phyloP scores from a whole-genome alignment of 2,888 invertebrate genomes.

The Brenthis ino region DNA sequence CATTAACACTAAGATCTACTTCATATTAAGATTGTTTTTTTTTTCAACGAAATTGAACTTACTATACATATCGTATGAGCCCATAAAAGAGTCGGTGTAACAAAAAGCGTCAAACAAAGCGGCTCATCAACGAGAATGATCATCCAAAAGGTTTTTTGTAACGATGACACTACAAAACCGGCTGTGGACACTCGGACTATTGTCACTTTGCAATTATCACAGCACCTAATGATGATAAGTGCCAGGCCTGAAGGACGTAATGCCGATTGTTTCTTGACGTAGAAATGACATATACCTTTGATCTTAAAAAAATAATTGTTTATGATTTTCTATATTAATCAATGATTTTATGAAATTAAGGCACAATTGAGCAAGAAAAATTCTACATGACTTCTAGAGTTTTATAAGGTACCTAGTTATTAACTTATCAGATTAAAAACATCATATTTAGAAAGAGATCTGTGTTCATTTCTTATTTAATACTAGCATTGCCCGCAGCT shows the following conservation, averaged over 20 bases:
- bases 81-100: constrained; percentile 17
- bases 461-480: no score
- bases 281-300: neutral
- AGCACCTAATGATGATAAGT: constrained; percentile 29
- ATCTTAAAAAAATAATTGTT: no score
- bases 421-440: no score
- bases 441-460: no score
- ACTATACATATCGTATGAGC: constrained; percentile 11
- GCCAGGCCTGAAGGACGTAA: constrained; percentile 11
- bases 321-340: no score
- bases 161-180: constrained; percentile 40
- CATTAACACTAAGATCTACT: neutral
- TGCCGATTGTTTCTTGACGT: neutral
- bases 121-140: constrained; percentile 42
- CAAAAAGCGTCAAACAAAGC: constrained; percentile 40
- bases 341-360: no score
- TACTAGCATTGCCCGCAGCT: no score
- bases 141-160: constrained; percentile 35
- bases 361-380: no score
- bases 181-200: constrained; percentile 31
- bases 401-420: no score
- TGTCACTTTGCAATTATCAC: constrained; percentile 39
- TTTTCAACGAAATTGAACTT: constrained; percentile 2
- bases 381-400: no score
- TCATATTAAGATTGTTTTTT: neutral